Conservation (phyloP, 2,888 invertebrate species). For the Idaea aversata region DNA sequence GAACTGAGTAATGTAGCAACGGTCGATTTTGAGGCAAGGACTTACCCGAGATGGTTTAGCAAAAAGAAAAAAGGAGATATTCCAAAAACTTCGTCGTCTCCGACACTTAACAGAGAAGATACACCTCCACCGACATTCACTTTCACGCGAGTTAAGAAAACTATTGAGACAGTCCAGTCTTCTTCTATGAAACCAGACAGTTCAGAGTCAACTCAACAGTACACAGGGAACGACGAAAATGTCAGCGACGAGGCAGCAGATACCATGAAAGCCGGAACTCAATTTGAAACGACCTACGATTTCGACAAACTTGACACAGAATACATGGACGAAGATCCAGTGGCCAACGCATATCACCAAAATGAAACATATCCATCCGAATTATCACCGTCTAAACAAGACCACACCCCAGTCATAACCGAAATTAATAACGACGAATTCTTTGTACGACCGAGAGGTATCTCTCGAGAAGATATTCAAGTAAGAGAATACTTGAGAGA, state of each 20-base stretch:
- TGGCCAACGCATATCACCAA: slow-evolving; percentile 44
- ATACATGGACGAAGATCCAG: slow-evolving; percentile 76
- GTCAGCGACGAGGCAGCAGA: slow-evolving; percentile 45
- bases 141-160: slow-evolving; percentile 83
- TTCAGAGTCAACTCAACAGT: slow-evolving; percentile 67
- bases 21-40: slow-evolving; percentile 87
- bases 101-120: slow-evolving; percentile 74
- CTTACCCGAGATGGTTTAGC: slow-evolving; percentile 87
- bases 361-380: slow-evolving; percentile 53
- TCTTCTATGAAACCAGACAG: slow-evolving; percentile 65
- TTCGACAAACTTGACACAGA: slow-evolving; percentile 80
- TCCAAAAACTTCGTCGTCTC: slow-evolving; percentile 77
- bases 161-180: slow-evolving; percentile 46
- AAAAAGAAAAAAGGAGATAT: slow-evolving; percentile 69
- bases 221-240: slow-evolving; percentile 56
- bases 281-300: slow-evolving; percentile 68
- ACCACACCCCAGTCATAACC: slow-evolving; percentile 84
- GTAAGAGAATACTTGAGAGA: slow-evolving; percentile 88
- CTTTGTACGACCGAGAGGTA: slow-evolving; percentile 89
- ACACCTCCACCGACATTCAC: slow-evolving; percentile 82
- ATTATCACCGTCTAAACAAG: slow-evolving; percentile 66
- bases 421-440: slow-evolving; percentile 94
- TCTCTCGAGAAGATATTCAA: slow-evolving; percentile 90
- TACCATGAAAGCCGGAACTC: slow-evolving; percentile 61
- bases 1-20: slow-evolving; percentile 73